phyloP scores from a whole-genome alignment of 2,888 invertebrate genomes.

The Limnephilus lunatus region DNA sequence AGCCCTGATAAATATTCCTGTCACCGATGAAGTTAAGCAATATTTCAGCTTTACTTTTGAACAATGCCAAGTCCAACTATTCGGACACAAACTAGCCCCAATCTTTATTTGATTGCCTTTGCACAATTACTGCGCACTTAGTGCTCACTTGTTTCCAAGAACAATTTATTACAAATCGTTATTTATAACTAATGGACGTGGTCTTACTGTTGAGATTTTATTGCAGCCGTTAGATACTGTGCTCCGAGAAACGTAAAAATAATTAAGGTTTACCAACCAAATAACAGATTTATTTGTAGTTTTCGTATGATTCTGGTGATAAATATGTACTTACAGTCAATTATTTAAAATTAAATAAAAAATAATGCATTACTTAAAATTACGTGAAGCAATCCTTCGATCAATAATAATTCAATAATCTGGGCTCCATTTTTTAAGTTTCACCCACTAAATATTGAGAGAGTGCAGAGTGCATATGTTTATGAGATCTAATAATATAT shows the following conservation, averaged over 20 bases:
- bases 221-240: neutral
- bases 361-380: no score
- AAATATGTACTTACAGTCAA: no score
- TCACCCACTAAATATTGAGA: no score
- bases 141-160: neutral
- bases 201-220: neutral
- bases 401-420: no score
- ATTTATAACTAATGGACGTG: neutral
- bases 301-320: no score
- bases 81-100: slow-evolving; percentile 9
- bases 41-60: slow-evolving; percentile 16
- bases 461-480: no score
- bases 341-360: no score
- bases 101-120: neutral
- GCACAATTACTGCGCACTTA: neutral
- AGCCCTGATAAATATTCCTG: slow-evolving; percentile 18
- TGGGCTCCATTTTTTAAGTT: no score
- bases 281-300: no score
- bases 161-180: neutral
- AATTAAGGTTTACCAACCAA: no score
- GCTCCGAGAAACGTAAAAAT: neutral
- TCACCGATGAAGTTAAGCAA: neutral
- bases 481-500: no score
- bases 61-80: neutral
- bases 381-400: no score